Percentiles rank a stretch among this genome's conserved stretches.
These are phyloP conservation scores for Halcyon chelicuti DNA, from an alignment of 2,797 vertebrate species.

Conservation along the genomic window DNA sequence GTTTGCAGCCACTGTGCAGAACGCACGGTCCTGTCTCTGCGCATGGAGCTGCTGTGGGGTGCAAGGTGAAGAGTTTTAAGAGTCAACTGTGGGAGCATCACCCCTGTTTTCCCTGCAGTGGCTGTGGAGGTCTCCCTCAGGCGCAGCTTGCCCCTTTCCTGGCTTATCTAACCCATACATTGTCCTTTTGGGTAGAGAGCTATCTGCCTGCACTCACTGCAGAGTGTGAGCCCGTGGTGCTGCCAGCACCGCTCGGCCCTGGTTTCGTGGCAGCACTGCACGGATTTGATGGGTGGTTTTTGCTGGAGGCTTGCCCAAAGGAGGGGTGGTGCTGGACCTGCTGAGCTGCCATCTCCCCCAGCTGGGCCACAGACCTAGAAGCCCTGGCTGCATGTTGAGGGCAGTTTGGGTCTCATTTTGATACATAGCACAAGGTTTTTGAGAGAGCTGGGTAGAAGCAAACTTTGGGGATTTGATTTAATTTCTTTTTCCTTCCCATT, in stretches of 20 bases:
- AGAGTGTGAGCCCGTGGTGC: not conserved
- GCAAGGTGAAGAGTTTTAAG: not conserved
- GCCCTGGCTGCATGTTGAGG: not conserved
- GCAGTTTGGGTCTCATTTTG: not conserved
- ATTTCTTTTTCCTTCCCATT: not conserved
- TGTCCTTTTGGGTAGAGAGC: not conserved
- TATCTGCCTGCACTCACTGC: not conserved
- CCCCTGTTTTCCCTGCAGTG: not conserved
- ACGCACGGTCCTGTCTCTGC: accelerated
- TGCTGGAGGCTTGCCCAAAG: not conserved
- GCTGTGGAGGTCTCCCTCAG: not conserved
- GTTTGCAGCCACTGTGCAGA: accelerated
- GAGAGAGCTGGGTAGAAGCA: not conserved
- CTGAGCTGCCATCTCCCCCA: not conserved
- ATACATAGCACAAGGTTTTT: not conserved
- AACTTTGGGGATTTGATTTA: not conserved
- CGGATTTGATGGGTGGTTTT: not conserved
- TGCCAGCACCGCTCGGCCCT: not conserved
- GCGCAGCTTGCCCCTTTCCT: not conserved
- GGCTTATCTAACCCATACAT: not conserved
- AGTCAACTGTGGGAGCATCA: not conserved
- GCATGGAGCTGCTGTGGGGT: not conserved
- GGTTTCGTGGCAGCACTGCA: not conserved
- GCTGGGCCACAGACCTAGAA: not conserved
- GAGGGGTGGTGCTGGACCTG: accelerated